Evolutionary conservation across 2,888 invertebrate species (phyloP).

Genomic region (Ptilodon capucinus): DNA sequence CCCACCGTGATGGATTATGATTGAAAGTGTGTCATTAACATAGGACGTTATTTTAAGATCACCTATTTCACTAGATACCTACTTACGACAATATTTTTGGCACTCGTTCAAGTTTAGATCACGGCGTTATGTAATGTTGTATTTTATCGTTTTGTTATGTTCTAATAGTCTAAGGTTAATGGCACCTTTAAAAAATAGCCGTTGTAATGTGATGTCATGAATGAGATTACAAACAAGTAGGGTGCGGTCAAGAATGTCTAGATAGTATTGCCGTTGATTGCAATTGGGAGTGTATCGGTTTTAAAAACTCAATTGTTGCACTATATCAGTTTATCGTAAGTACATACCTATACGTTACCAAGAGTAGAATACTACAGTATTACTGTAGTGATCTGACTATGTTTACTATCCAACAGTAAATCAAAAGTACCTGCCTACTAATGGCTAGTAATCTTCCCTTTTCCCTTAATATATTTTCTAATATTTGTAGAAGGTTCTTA

Average conservation of each 20-base stretch:
- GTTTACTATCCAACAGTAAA: no score
- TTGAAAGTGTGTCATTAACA: slow-evolving; percentile 3
- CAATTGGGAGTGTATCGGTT: background rate
- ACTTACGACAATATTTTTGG: slow-evolving; percentile 19
- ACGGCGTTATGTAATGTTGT: slow-evolving; percentile 16
- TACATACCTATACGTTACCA: no score
- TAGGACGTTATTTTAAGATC: slow-evolving; percentile 9
- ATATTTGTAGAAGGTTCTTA: no score
- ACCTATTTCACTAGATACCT: background rate
- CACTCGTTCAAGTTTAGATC: slow-evolving; percentile 19
- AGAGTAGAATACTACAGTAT: no score
- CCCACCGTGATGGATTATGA: background rate
- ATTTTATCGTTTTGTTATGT: slow-evolving; percentile 16
- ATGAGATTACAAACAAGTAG: slow-evolving; percentile 17
- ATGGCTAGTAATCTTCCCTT: no score
- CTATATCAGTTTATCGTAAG: no score
- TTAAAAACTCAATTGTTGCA: no score
- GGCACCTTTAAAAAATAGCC: slow-evolving; percentile 26
- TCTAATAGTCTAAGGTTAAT: slow-evolving; percentile 24
- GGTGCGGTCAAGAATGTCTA: slow-evolving; percentile 13
- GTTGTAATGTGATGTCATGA: slow-evolving; percentile 39
- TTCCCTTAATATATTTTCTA: no score
- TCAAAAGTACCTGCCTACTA: no score
- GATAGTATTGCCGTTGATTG: background rate
- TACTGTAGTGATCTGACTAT: no score